Evolutionary conservation across 2,113 vertebrate genomes (phyloP).

Genomic region (Phoxinus phoxinus): DNA sequence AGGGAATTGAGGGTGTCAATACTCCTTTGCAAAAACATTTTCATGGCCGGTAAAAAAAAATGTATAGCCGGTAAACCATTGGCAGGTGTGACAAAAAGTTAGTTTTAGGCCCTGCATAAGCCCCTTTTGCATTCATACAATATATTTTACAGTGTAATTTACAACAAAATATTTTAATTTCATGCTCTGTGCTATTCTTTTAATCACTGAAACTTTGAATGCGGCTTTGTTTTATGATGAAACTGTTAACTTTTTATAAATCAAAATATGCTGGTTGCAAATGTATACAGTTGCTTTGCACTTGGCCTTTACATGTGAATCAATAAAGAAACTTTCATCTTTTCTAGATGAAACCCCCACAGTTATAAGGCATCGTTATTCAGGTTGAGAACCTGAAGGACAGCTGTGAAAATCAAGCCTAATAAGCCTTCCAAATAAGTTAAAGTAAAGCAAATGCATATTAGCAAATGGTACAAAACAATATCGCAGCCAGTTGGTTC

Average conservation of each 20-base stretch:
- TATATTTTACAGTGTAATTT: not conserved
- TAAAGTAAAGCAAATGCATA: conserved; percentile 13
- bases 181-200: not conserved
- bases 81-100: too few relatives aligned
- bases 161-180: not conserved
- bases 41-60: too few relatives aligned
- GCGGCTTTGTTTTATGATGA: not conserved
- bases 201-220: not conserved
- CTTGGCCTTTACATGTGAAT: not conserved
- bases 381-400: not conserved
- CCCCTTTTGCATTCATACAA: not conserved
- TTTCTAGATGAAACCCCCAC: not conserved
- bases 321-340: conserved; percentile 12
- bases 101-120: not conserved
- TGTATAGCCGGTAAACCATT: too few relatives aligned
- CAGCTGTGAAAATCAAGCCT: not conserved
- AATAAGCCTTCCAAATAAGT: not conserved
- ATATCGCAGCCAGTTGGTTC: not conserved
- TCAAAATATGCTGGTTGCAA: not conserved
- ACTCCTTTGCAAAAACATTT: too few relatives aligned
- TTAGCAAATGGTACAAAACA: not conserved
- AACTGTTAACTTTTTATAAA: not conserved
- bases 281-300: not conserved
- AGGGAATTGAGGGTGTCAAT: too few relatives aligned
- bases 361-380: not conserved